phyloP scores from a whole-genome alignment of 2,113 vertebrate species.

The Alexandromys fortis region DNA sequence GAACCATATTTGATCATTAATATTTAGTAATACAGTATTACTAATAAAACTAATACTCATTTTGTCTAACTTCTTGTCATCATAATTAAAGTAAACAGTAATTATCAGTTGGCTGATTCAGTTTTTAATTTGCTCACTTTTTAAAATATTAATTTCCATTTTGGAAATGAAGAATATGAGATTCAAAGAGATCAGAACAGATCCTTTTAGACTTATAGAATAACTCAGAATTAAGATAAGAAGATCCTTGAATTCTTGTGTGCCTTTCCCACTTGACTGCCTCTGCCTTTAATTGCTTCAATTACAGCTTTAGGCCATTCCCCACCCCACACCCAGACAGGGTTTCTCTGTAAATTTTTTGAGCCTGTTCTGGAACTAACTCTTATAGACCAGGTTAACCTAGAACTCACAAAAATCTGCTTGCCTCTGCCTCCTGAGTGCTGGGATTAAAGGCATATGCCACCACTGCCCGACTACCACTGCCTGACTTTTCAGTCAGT shows the following conservation, averaged over 20 bases:
- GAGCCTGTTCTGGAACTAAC: no score
- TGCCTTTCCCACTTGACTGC: not conserved
- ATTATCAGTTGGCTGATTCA: not conserved
- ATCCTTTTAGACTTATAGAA: not conserved
- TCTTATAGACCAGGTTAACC: no score
- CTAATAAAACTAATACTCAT: constrained; percentile 37
- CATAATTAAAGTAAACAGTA: constrained; percentile 54
- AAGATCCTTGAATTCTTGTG: not conserved
- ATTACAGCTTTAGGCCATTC: not conserved
- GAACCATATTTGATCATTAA: constrained; percentile 41
- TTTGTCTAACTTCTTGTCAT: constrained; percentile 51
- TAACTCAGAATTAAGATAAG: constrained; percentile 8
- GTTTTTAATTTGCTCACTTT: constrained; percentile 42
- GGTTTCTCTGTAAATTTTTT: no score
- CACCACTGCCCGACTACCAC: no score
- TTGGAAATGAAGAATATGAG: not conserved
- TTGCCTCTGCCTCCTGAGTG: no score
- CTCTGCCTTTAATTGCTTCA: constrained; percentile 19
- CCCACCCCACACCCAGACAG: no score
- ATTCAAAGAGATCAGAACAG: constrained; percentile 10
- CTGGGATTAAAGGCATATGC: no score
- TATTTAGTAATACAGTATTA: constrained; percentile 6
- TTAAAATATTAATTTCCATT: constrained; percentile 8
- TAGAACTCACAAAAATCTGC: no score
- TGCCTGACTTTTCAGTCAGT: not conserved